These are phyloP conservation scores for Rhogogaster chlorosoma DNA, from an alignment of 2,888 invertebrate genomes.

Conservation along the genomic window DNA sequence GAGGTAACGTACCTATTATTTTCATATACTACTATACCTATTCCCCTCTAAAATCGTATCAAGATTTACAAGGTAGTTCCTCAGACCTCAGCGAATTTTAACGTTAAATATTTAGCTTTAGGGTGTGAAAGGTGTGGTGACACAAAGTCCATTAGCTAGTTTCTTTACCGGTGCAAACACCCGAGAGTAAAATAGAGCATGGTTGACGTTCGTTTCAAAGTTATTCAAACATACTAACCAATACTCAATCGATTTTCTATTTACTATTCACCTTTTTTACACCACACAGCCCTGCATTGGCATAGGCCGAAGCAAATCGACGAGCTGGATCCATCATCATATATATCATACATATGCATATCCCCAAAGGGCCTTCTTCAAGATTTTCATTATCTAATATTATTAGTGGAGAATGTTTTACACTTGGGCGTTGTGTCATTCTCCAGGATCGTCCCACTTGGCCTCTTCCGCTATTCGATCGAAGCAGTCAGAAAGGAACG, in stretches of 20 bases:
- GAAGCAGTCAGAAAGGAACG: slow-evolving; percentile 96
- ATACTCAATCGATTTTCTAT: slow-evolving; percentile 34
- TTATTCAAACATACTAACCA: slow-evolving; percentile 29
- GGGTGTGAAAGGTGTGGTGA: background rate
- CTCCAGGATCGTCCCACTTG: slow-evolving; percentile 91
- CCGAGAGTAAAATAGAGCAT: slow-evolving; percentile 13
- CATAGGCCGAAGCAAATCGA: slow-evolving; percentile 44
- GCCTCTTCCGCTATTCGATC: slow-evolving; percentile 96
- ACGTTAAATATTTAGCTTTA: slow-evolving; percentile 7
- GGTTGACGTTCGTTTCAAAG: background rate
- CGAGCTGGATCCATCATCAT: slow-evolving; percentile 8
- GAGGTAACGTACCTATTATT: slow-evolving; percentile 9
- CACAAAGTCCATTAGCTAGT: slow-evolving; percentile 15
- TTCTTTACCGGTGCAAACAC: background rate
- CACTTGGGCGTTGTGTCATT: slow-evolving; percentile 79
- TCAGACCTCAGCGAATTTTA: background rate
- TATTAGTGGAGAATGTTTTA: slow-evolving; percentile 33
- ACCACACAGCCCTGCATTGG: background rate
- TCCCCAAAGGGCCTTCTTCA: slow-evolving; percentile 18
- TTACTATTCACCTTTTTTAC: background rate
- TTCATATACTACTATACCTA: slow-evolving; percentile 2
- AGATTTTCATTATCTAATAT: slow-evolving; percentile 31
- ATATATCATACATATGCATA: slow-evolving; percentile 10
- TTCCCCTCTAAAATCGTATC: background rate
- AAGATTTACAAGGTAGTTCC: background rate